Evolutionary conservation across 2,113 vertebrate genomes (phyloP).

Genomic region (Scortum barcoo): DNA sequence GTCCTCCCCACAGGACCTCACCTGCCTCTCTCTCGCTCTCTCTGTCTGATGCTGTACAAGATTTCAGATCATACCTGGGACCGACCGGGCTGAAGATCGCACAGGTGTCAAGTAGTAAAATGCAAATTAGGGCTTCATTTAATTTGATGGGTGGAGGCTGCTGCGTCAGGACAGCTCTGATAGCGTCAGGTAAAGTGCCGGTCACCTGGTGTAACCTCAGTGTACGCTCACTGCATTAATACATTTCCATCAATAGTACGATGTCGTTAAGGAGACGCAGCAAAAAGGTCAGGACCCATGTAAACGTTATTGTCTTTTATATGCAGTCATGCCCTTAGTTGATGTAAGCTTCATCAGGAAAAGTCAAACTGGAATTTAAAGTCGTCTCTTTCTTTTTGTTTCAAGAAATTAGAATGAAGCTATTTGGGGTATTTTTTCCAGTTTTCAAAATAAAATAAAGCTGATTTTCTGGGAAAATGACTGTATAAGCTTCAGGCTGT

Average conservation of each 20-base stretch:
- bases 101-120: neutral
- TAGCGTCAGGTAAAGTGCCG: conserved; percentile 25
- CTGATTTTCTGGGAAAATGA: too few species aligned
- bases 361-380: neutral
- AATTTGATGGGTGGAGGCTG: neutral
- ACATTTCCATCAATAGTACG: neutral
- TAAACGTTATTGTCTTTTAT: neutral
- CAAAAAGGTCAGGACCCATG: neutral
- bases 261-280: neutral
- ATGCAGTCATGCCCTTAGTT: neutral
- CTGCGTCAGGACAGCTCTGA: conserved; percentile 1
- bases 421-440: too few species aligned
- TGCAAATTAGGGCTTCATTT: conserved; percentile 26
- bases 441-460: too few species aligned
- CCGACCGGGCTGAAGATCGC: neutral
- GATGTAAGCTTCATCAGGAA: too few species aligned
- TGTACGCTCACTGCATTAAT: neutral
- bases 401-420: neutral
- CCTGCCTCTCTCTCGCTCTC: neutral
- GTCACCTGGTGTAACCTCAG: neutral
- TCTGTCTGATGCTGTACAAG: conserved; percentile 31
- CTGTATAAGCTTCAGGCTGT: too few species aligned
- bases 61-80: conserved; percentile 31
- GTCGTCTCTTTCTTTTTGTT: neutral
- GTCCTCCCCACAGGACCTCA: conserved; percentile 12